Percentiles rank a stretch among this genome's conserved stretches.
phyloP scores from a whole-genome alignment of 2,797 vertebrate genomes.

The Semotilus atromaculatus region DNA sequence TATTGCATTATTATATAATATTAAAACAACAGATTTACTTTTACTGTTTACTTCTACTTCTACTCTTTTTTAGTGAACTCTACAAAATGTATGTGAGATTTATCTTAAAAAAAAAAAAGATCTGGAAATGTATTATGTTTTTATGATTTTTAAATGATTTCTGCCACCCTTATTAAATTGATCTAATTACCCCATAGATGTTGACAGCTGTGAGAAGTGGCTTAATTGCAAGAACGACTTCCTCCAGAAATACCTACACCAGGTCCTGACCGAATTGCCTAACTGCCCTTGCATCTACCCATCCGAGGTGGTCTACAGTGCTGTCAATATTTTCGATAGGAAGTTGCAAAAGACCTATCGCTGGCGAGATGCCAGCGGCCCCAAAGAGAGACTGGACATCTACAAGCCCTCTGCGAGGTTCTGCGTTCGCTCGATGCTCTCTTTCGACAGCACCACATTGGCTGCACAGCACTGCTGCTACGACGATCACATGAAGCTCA shows the following conservation, averaged over 20 bases:
- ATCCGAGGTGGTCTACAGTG: constrained; percentile 85
- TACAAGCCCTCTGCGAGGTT: constrained; percentile 90
- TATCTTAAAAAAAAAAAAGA: not conserved
- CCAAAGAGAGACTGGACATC: constrained; percentile 90
- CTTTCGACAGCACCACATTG: constrained; percentile 87
- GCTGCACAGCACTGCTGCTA: constrained; percentile 96
- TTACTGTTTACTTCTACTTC: no score
- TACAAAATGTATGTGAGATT: no score
- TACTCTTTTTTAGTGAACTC: not conserved
- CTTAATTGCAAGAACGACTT: constrained; percentile 95
- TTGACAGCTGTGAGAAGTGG: constrained; percentile 96
- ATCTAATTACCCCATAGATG: constrained; percentile 73
- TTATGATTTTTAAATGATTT: not conserved
- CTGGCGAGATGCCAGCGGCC: constrained; percentile 92
- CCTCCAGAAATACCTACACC: constrained; percentile 90
- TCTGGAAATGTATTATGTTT: not conserved
- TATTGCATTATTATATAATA: no score
- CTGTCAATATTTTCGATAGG: constrained; percentile 84
- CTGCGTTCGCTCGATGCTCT: constrained; percentile 93
- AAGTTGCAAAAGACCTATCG: constrained; percentile 81
- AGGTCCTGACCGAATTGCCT: constrained; percentile 88
- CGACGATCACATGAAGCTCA: constrained; percentile 84
- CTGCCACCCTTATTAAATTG: not conserved
- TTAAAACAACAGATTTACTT: no score
- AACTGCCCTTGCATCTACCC: constrained; percentile 94